A percentile compares a stretch with the other conserved stretches of the same genome.
phyloP scores from a whole-genome alignment of 1,140 invertebrate genomes.

The Drosophila funebris region DNA sequence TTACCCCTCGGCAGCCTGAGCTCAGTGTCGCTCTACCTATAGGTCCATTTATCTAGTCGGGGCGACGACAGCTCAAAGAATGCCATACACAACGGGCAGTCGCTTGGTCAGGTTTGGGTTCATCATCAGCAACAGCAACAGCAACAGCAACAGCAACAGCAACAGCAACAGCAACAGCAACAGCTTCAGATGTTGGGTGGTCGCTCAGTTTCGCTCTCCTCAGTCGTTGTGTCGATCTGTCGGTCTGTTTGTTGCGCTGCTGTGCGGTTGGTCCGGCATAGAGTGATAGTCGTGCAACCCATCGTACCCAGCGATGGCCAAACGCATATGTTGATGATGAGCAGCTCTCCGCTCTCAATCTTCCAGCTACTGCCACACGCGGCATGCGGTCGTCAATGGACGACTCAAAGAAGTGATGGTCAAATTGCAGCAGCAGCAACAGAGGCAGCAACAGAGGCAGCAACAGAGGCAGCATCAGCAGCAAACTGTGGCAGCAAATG shows the following conservation, averaged over 20 bases:
- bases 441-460: background rate
- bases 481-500: slow-evolving; percentile 58
- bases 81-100: slow-evolving; percentile 74
- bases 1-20: slow-evolving; percentile 1
- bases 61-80: slow-evolving; percentile 79
- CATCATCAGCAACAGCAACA: slow-evolving; percentile 8
- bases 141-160: slow-evolving; percentile 9
- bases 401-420: slow-evolving; percentile 69
- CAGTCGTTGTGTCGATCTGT: slow-evolving; percentile 34
- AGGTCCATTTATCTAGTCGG: slow-evolving; percentile 70
- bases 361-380: slow-evolving; percentile 70
- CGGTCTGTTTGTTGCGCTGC: slow-evolving; percentile 75
- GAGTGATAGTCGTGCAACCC: slow-evolving; percentile 37
- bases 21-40: background rate
- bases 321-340: slow-evolving; percentile 74
- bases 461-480: slow-evolving; percentile 5
- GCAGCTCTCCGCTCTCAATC: slow-evolving; percentile 37
- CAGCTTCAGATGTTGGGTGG: slow-evolving; percentile 34
- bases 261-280: slow-evolving; percentile 76
- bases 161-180: slow-evolving; percentile 4
- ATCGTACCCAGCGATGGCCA: background rate
- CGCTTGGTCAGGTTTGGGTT: slow-evolving; percentile 40
- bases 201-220: slow-evolving; percentile 6
- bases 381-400: slow-evolving; percentile 70
- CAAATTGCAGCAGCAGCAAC: slow-evolving; percentile 53